phyloP scores from a whole-genome alignment of 92 coral and sea anemone species.

The Siderastrea radians region DNA sequence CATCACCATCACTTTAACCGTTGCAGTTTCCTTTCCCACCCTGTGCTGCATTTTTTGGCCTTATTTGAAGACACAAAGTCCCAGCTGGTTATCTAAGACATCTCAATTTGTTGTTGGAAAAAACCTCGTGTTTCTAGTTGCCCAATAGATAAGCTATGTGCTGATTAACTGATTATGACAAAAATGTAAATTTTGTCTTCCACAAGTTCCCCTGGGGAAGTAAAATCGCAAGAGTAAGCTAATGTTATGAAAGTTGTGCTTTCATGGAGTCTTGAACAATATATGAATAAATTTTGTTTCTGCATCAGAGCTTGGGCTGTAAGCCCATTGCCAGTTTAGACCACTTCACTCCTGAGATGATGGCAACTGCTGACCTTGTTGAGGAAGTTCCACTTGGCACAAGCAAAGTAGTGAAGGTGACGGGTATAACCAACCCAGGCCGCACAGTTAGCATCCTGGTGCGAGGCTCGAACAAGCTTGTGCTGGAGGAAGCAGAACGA shows the following conservation, averaged over 20 bases:
- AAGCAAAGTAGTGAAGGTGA: slow-evolving; percentile 97
- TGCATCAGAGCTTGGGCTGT: slow-evolving; percentile 93
- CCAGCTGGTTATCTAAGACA: too few species aligned
- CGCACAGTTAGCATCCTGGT: slow-evolving; percentile 97
- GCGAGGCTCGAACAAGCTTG: slow-evolving; percentile 96
- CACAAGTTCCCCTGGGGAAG: too few species aligned
- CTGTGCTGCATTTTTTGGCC: too few species aligned
- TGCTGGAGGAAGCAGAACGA: slow-evolving; percentile 96
- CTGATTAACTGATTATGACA: too few species aligned
- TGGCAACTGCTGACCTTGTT: slow-evolving; percentile 95
- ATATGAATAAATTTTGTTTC: not conserved
- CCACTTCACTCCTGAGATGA: slow-evolving; percentile 95
- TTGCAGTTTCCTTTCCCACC: too few species aligned
- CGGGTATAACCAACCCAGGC: slow-evolving; percentile 95
- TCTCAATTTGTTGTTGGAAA: too few species aligned
- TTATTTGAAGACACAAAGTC: too few species aligned
- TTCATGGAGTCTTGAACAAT: not conserved
- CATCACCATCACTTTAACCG: too few species aligned
- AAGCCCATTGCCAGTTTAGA: slow-evolving; percentile 97
- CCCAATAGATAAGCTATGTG: too few species aligned
- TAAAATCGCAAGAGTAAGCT: too few species aligned
- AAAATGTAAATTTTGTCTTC: too few species aligned
- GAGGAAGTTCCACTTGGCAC: slow-evolving; percentile 96
- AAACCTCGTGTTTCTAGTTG: too few species aligned
- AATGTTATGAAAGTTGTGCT: not conserved